Conservation (phyloP, 2,113 vertebrate species). For the Dasyprocta punctata region DNA sequence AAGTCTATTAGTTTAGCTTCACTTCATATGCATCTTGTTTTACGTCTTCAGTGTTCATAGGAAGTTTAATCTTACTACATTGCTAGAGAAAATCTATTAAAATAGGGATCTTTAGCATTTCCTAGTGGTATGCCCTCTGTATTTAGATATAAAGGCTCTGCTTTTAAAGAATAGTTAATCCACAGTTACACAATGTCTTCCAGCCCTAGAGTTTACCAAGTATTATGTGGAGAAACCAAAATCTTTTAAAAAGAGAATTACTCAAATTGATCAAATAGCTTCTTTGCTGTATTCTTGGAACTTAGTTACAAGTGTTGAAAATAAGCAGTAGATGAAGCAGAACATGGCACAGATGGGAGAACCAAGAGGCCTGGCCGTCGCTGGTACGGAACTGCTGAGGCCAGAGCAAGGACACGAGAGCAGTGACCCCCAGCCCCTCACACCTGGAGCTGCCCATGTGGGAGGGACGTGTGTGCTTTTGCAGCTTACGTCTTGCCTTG, state of each 20-base stretch:
- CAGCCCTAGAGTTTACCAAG: not conserved
- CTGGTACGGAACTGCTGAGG: not conserved
- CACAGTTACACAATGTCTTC: not conserved
- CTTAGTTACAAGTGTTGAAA: not conserved
- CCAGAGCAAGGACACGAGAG: not conserved
- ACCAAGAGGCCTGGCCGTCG: accelerated
- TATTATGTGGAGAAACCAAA: not conserved
- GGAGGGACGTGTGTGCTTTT: accelerated
- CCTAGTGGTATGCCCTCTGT: not conserved
- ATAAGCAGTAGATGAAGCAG: not conserved
- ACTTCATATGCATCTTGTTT: not conserved
- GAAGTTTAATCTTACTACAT: constrained; percentile 16
- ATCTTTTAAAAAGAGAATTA: not conserved
- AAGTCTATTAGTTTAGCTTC: not conserved
- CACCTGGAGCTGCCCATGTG: not conserved
- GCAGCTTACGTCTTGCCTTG: not conserved
- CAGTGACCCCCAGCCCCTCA: not conserved
- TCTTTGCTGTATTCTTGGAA: not conserved
- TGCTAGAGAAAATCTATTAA: not conserved
- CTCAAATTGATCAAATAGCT: not conserved
- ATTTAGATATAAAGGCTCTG: not conserved
- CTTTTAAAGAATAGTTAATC: not conserved
- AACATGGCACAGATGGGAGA: not conserved
- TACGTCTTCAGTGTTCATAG: not conserved
- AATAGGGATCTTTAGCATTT: not conserved